These are phyloP conservation scores for Penaeus indicus DNA, from an alignment of 1,140 invertebrate genomes.

Conservation along the genomic window DNA sequence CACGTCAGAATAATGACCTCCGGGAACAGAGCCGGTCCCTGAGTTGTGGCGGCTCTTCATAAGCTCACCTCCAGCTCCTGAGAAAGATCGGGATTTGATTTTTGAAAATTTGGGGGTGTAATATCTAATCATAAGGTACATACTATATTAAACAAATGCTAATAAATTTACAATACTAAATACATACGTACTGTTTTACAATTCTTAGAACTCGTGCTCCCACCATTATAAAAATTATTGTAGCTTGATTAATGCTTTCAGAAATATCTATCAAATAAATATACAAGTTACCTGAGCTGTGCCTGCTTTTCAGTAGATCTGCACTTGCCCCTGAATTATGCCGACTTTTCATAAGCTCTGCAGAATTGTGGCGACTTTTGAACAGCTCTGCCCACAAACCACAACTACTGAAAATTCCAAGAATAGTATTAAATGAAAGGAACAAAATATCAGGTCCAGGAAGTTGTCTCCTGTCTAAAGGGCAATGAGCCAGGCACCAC, in stretches of 20 bases:
- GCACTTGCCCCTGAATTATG: conserved; percentile 50
- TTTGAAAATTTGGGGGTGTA: background rate
- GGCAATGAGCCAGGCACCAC: no score
- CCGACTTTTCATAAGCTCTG: conserved; percentile 48
- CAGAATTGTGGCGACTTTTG: conserved; percentile 57
- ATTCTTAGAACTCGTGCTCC: no score
- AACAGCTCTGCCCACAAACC: conserved; percentile 56
- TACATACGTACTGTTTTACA: no score
- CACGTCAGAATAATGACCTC: conserved; percentile 72
- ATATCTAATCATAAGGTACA: background rate
- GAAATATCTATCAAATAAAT: background rate
- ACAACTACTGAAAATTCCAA: conserved; percentile 21
- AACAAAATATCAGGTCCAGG: background rate
- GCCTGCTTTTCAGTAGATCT: conserved; percentile 57
- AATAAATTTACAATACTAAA: no score
- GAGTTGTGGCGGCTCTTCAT: conserved; percentile 61
- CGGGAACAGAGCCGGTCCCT: conserved; percentile 68
- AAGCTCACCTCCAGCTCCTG: conserved; percentile 52
- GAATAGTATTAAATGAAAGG: background rate
- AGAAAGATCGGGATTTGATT: background rate
- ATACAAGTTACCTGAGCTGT: conserved; percentile 54
- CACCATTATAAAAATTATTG: no score
- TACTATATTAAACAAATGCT: no score
- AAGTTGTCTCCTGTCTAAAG: background rate
- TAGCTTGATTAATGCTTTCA: background rate